These are phyloP conservation scores for Campodea augens DNA, from an alignment of 1,140 invertebrate species.

Conservation along the genomic window DNA sequence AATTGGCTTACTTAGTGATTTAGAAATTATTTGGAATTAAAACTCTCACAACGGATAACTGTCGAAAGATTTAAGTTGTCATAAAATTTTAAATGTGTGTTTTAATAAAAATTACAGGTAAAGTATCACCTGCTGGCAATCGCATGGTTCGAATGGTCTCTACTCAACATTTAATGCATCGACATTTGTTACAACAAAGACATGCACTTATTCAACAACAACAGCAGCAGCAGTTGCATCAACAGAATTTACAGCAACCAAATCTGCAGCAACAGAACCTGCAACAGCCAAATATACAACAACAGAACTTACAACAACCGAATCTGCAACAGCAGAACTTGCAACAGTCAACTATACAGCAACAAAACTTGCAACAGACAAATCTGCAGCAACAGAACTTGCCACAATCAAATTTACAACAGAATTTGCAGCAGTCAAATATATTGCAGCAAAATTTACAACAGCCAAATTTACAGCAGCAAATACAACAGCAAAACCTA, in stretches of 20 bases:
- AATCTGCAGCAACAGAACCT: slow-evolving; percentile 11
- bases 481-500: slow-evolving; percentile 27
- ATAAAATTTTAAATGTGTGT: too few species aligned
- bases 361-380: slow-evolving; percentile 8
- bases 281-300: slow-evolving; percentile 14
- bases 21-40: too few species aligned
- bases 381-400: slow-evolving; percentile 11
- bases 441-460: slow-evolving; percentile 28
- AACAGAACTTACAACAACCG: slow-evolving; percentile 8
- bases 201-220: too few species aligned
- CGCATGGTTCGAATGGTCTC: too few species aligned
- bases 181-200: too few species aligned
- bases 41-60: too few species aligned
- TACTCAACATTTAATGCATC: too few species aligned
- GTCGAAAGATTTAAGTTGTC: too few species aligned
- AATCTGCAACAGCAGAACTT: slow-evolving; percentile 11
- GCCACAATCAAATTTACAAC: slow-evolving; percentile 13
- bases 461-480: slow-evolving; percentile 42
- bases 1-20: too few species aligned
- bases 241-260: slow-evolving; percentile 4
- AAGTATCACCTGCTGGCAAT: too few species aligned
- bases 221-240: slow-evolving; percentile 13
- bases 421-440: slow-evolving; percentile 7
- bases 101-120: too few species aligned
- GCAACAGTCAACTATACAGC: slow-evolving; percentile 14